Percentiles rank a stretch among this genome's conserved stretches.
phyloP scores from a whole-genome alignment of 2,113 vertebrate species.

The Balaenoptera acutorostrata region DNA sequence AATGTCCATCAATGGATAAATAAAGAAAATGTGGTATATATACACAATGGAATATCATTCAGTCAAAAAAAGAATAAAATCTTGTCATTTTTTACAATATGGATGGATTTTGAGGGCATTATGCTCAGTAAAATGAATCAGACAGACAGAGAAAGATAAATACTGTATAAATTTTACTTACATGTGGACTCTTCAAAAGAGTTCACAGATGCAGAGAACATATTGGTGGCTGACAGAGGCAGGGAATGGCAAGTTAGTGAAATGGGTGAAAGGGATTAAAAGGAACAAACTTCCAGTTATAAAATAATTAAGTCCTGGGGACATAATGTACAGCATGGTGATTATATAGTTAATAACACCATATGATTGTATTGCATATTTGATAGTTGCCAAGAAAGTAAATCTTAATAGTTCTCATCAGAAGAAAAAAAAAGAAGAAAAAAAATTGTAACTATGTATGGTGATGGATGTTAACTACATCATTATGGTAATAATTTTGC shows the following conservation, averaged over 20 bases:
- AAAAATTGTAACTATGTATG: not conserved
- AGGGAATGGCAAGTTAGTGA: not conserved
- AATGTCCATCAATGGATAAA: not conserved
- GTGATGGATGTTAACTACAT: not conserved
- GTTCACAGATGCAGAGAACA: not conserved
- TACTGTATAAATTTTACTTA: not conserved
- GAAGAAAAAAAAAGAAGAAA: not conserved
- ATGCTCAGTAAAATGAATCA: not conserved
- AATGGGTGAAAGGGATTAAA: not conserved
- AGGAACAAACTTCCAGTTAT: not conserved
- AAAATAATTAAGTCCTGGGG: not conserved
- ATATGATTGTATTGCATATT: not conserved
- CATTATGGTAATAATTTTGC: not conserved
- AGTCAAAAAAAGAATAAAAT: not conserved
- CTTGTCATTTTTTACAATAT: not conserved
- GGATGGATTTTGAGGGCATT: not conserved
- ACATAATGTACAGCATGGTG: not conserved
- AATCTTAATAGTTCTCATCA: not conserved
- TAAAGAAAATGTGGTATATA: not conserved
- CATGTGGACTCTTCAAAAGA: not conserved
- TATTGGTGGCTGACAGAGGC: not conserved
- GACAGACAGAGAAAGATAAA: not conserved
- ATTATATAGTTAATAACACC: not conserved
- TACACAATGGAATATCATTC: not conserved
- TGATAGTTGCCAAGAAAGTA: not conserved